Base-by-base conservation (phyloP, 2,888 invertebrate species). In the Parapristionchus giblindavisi region DNA sequence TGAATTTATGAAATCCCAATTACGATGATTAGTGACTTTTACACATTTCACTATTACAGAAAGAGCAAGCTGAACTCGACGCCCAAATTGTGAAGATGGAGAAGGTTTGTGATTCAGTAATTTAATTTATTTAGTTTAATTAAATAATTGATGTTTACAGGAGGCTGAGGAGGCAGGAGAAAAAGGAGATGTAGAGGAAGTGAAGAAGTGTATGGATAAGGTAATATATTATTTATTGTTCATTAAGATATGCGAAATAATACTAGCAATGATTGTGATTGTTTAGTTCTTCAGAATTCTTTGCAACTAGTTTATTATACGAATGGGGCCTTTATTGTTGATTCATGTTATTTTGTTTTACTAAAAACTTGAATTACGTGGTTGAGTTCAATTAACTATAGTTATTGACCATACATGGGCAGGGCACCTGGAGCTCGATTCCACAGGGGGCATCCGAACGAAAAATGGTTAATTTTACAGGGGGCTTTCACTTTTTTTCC, bases 131-230 rank as follows among this genome's bases (percentile, higher is more conserved):
- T 52, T 52, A 52, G 4, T n/a, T n/a, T n/a, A n/a, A n/a, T n/a
- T n/a, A n/a, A n/a, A n/a, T n/a, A n/a, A n/a, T n/a, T n/a, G 11
- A 14, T 38, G 1, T 43, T 74, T 66, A 24, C 65, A 60, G 56
- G 51, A 56, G 70, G 77, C 79, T 38, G 76, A 75, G 24, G 63
- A 43, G 51, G 76, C 76, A 29, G 79, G 78, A 14, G 72, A 48
- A 29, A 51, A 60, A 2, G 79, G 79, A n/a, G 77, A 79, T 38
- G 48, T 79, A 43, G 76, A 76, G 27, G 77, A 71, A n/a, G 75
- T 76, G 27, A 76, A 78, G 70, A 75, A 73, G 54, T 76, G 68
- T 65, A 76, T 76, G 54, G 76, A 79, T 17, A 70, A 70, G 68
- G 51, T 66, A 68, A 24, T 58, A 70, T 21, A 3, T 34, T n/a